These are phyloP conservation scores for Aricia artaxerxes DNA, from an alignment of 2,888 invertebrate genomes.

Conservation along the genomic window DNA sequence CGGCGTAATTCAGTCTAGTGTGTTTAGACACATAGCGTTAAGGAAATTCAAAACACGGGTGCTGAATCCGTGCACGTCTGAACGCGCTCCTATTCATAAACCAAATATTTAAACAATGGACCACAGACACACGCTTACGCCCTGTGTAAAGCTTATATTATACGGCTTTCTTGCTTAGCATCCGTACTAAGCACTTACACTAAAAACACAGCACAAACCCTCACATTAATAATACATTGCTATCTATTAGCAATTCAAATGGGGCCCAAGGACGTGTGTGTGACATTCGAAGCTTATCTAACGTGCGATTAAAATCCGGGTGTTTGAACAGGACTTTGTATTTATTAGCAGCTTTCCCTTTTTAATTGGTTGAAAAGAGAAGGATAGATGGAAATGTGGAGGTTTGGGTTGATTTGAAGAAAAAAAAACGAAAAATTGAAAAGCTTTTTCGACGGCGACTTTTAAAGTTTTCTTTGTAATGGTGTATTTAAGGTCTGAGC, in stretches of 20 bases:
- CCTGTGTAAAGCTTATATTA: background rate
- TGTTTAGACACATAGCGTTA: too few species aligned
- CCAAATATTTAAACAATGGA: too few species aligned
- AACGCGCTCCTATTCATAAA: too few species aligned
- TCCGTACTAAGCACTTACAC: background rate
- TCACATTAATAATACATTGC: slow-evolving; percentile 25
- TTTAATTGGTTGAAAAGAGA: background rate
- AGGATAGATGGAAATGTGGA: background rate
- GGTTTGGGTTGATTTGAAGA: background rate
- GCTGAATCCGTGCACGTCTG: too few species aligned
- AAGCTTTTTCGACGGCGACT: too few species aligned
- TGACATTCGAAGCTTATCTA: slow-evolving; percentile 25
- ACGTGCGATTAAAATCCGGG: slow-evolving; percentile 13
- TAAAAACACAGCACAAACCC: slow-evolving; percentile 6
- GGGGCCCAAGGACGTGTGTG: slow-evolving; percentile 15
- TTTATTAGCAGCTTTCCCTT: slow-evolving; percentile 1
- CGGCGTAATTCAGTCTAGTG: too few species aligned
- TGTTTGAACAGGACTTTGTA: slow-evolving; percentile 25
- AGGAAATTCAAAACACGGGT: too few species aligned
- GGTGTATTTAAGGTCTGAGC: too few species aligned
- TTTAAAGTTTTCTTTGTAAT: too few species aligned
- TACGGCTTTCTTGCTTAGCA: background rate
- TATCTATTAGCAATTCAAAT: slow-evolving; percentile 25
- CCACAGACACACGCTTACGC: too few species aligned
- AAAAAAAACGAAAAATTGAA: too few species aligned